Conservation (phyloP, 2,888 invertebrate species). For the Encarsia formosa region DNA sequence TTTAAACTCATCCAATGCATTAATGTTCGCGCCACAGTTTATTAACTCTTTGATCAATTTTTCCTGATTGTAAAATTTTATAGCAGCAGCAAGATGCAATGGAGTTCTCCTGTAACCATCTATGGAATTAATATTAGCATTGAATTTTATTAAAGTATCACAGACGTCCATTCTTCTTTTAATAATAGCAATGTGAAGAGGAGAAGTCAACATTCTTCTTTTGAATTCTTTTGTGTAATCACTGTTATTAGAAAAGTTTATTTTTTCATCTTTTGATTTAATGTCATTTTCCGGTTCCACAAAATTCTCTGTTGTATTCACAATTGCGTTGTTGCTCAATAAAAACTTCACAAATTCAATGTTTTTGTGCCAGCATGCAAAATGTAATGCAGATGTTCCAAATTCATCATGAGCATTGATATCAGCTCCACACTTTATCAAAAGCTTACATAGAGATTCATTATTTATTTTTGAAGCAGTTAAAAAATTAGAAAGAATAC, state of each 20-base stretch:
- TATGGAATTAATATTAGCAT: slow-evolving; percentile 13
- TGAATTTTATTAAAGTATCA: slow-evolving; percentile 4
- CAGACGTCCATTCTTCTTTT: slow-evolving; percentile 9
- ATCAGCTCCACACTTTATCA: slow-evolving; percentile 10
- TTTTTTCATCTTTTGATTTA: too few species aligned
- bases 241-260: background rate
- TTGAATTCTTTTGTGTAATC: slow-evolving; percentile 3
- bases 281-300: background rate
- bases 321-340: slow-evolving; percentile 1
- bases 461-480: slow-evolving; percentile 7
- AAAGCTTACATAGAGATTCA: background rate
- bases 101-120: slow-evolving; percentile 13
- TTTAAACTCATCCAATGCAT: slow-evolving; percentile 10
- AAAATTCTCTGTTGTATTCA: background rate
- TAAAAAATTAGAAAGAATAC: slow-evolving; percentile 2
- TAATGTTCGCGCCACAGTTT: slow-evolving; percentile 15
- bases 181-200: slow-evolving; percentile 20
- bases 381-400: slow-evolving; percentile 17
- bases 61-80: background rate
- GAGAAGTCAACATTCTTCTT: slow-evolving; percentile 13
- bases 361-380: slow-evolving; percentile 13
- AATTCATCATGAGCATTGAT: slow-evolving; percentile 11
- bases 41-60: slow-evolving; percentile 9
- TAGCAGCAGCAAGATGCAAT: slow-evolving; percentile 16
- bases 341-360: slow-evolving; percentile 4